Percentiles rank a stretch among this genome's conserved stretches.
phyloP scores from a whole-genome alignment of 2,113 vertebrate species.

The Pituophis catenifer region DNA sequence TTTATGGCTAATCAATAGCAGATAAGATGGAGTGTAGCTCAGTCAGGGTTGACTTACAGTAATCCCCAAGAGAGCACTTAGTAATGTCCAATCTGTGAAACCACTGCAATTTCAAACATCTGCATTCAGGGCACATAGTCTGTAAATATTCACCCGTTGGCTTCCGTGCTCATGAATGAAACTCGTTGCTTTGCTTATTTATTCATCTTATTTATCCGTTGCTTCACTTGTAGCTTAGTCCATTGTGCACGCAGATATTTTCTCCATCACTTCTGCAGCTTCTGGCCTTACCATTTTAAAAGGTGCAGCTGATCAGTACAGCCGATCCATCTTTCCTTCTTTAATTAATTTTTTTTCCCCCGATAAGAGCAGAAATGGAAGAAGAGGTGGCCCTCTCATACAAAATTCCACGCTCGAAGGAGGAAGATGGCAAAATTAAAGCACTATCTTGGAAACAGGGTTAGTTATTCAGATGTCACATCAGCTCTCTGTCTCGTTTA shows the following conservation, averaged over 20 bases:
- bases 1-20: not conserved
- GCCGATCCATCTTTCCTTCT: not conserved
- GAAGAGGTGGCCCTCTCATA: not conserved
- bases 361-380: not conserved
- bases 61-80: not conserved
- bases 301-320: not conserved
- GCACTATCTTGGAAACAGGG: not conserved
- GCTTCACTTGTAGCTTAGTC: not conserved
- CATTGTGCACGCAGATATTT: not conserved
- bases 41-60: not conserved
- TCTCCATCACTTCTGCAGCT: not conserved
- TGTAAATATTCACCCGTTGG: not conserved
- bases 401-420: not conserved
- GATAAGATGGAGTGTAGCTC: not conserved
- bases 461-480: not conserved
- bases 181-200: not conserved
- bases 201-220: not conserved
- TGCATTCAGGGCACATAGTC: not conserved
- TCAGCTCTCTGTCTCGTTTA: not conserved
- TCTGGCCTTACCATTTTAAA: not conserved
- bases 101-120: not conserved
- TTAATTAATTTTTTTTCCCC: not conserved
- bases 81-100: not conserved
- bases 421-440: not conserved
- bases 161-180: not conserved